Percentiles rank a stretch among this genome's conserved stretches.
Conservation (phyloP, 2,888 invertebrate species). For the Homarus gammarus region DNA sequence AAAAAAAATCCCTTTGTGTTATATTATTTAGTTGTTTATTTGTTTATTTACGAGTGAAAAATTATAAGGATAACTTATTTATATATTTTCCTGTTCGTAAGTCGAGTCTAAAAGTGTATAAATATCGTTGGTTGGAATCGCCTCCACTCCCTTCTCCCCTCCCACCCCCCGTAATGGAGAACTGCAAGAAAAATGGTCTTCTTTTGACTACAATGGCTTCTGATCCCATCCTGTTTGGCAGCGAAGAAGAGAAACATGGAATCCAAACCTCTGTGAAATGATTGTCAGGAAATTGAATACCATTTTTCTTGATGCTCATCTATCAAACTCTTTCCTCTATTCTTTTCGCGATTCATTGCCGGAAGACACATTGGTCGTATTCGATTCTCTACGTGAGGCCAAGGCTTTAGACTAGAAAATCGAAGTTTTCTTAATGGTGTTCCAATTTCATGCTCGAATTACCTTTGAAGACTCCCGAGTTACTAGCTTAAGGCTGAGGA, state of each 20-base stretch:
- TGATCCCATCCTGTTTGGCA: slow-evolving; percentile 73
- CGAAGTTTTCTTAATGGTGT: slow-evolving; percentile 18
- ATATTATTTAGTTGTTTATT: no score
- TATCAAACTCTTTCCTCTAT: slow-evolving; percentile 70
- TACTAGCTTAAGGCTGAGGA: no score
- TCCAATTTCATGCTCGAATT: neutral
- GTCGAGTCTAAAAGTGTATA: slow-evolving; percentile 6
- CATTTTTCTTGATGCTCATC: slow-evolving; percentile 72
- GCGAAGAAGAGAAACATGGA: slow-evolving; percentile 72
- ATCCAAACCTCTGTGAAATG: slow-evolving; percentile 72
- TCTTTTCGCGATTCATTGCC: slow-evolving; percentile 70
- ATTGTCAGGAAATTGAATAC: slow-evolving; percentile 73
- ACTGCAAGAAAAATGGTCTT: slow-evolving; percentile 71
- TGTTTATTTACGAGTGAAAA: no score
- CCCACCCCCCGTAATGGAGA: slow-evolving; percentile 57
- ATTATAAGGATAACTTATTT: no score
- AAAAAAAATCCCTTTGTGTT: no score
- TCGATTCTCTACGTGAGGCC: slow-evolving; percentile 43
- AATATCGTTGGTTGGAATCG: slow-evolving; percentile 46
- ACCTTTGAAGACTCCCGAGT: no score
- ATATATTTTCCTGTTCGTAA: neutral
- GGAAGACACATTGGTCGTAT: slow-evolving; percentile 64
- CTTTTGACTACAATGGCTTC: slow-evolving; percentile 73
- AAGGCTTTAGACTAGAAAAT: slow-evolving; percentile 35
- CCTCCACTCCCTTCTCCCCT: no score